Conservation (phyloP, 2,113 vertebrate genomes). For the Rhinolophus ferrumequinum region DNA sequence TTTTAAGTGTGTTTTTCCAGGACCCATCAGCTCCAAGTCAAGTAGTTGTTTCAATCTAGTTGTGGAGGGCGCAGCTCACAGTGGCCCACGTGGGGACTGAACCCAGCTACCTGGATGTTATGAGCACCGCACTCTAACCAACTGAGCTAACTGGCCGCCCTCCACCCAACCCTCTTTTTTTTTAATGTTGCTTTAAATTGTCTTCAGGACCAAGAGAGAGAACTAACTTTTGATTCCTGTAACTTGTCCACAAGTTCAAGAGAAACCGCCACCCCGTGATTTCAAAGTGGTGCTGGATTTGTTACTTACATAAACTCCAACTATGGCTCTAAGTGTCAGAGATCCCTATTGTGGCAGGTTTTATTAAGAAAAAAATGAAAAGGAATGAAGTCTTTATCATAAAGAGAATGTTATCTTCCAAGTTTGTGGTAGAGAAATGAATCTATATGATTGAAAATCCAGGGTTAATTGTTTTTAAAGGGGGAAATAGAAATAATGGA, state of each 20-base stretch:
- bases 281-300: neutral
- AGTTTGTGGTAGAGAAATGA: neutral
- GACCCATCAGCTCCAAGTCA: too few relatives aligned
- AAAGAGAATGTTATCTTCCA: neutral
- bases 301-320: neutral
- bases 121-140: too few relatives aligned
- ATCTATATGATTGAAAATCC: neutral
- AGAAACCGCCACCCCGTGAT: neutral
- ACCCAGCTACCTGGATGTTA: too few relatives aligned
- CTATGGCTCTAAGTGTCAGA: neutral
- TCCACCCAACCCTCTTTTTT: neutral
- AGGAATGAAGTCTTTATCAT: neutral
- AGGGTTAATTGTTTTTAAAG: neutral
- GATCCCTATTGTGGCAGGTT: neutral
- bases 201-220: neutral
- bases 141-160: too few relatives aligned
- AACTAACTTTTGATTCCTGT: constrained; percentile 33
- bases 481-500: neutral
- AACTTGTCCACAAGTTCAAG: constrained; percentile 21
- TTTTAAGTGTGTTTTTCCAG: too few relatives aligned
- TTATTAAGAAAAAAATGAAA: neutral
- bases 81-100: too few relatives aligned
- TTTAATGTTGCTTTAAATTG: neutral
- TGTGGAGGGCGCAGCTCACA: too few relatives aligned
- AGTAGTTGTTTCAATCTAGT: too few relatives aligned